phyloP scores from a whole-genome alignment of 1,140 invertebrate species.

The Diorhabda sublineata region DNA sequence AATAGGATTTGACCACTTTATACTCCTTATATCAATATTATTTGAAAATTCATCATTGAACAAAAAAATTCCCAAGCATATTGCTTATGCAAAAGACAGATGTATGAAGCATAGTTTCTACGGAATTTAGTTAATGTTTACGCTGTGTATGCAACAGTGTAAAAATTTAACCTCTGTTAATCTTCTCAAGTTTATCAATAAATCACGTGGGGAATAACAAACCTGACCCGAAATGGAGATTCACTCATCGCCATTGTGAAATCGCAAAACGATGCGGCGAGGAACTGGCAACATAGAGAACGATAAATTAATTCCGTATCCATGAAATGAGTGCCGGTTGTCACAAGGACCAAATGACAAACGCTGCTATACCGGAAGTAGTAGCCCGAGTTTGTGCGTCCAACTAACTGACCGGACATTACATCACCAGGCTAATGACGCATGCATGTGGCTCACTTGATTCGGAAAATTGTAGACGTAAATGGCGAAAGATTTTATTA shows the following conservation, averaged over 20 bases:
- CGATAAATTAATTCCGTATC: constrained; percentile 21
- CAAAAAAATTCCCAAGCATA: too few species aligned
- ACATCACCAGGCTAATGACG: constrained; percentile 16
- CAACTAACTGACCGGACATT: constrained; percentile 10
- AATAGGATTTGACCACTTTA: too few species aligned
- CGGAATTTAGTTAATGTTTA: too few species aligned
- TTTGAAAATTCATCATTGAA: too few species aligned
- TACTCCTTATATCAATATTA: too few species aligned
- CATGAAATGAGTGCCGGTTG: constrained; percentile 17
- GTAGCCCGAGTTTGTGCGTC: constrained; percentile 19
- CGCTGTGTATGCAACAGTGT: too few species aligned
- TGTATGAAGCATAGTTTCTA: too few species aligned
- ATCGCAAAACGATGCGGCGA: not conserved
- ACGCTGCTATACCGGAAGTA: constrained; percentile 16
- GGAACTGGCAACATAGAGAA: not conserved
- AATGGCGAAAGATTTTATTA: constrained; percentile 2
- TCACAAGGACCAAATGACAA: constrained; percentile 17
- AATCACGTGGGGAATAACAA: too few species aligned
- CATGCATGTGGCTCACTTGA: constrained; percentile 8
- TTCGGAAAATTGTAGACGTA: constrained; percentile 17
- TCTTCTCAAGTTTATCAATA: too few species aligned
- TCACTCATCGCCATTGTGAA: not conserved
- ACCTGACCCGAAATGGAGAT: not conserved
- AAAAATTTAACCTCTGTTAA: too few species aligned
- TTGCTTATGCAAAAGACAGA: too few species aligned